Evolutionary conservation across 2,888 invertebrate genomes (phyloP).

Genomic region (Chrysina gloriosa): DNA sequence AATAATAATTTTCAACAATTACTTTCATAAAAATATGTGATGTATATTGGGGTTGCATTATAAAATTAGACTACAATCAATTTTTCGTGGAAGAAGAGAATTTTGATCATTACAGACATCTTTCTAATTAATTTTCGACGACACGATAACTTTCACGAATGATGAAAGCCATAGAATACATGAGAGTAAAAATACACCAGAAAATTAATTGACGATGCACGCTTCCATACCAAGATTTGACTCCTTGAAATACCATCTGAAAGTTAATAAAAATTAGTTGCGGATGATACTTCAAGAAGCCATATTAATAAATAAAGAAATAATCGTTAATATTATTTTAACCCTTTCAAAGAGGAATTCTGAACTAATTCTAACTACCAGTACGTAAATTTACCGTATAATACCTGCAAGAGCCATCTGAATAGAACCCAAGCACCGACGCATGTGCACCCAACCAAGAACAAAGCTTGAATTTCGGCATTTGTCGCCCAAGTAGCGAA

Average conservation of each 20-base stretch:
- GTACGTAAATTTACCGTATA: conserved; percentile 28
- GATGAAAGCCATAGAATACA: neutral
- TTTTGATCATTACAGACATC: no score
- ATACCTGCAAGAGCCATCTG: conserved; percentile 50
- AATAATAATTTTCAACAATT: no score
- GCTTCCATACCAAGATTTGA: conserved; percentile 31
- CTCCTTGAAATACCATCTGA: conserved; percentile 39
- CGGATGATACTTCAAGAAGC: conserved; percentile 34
- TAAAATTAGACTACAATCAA: no score
- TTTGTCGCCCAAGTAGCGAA: no score
- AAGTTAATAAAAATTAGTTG: conserved; percentile 23
- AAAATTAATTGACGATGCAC: conserved; percentile 22
- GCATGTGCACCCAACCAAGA: conserved; percentile 50
- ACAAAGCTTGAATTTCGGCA: conserved; percentile 49
- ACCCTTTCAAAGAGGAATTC: neutral
- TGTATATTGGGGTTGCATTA: no score
- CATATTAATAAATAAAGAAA: neutral
- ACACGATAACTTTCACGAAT: neutral
- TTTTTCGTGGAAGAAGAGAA: neutral
- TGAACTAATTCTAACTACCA: neutral
- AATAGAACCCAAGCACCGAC: conserved; percentile 52
- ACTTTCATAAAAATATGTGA: no score
- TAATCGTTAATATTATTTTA: neutral
- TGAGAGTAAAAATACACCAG: conserved; percentile 12
- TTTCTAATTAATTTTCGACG: neutral